Conservation (phyloP, 2,113 vertebrate species). For the Penelope pileata region DNA sequence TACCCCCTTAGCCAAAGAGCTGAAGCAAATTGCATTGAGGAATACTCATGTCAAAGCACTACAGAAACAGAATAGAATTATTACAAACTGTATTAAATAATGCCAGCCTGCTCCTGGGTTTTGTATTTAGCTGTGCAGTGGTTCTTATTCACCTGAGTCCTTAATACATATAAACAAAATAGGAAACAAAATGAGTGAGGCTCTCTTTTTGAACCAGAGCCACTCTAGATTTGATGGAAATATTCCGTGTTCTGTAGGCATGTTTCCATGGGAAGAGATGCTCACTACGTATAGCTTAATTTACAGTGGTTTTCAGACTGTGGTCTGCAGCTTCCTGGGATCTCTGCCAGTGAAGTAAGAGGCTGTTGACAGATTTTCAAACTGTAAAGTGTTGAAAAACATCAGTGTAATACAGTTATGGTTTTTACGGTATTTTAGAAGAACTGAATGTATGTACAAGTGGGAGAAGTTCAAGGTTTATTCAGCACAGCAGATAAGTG, state of each 20-base stretch:
- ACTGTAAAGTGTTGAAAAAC: background rate
- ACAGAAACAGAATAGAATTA: background rate
- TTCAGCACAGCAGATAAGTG: background rate
- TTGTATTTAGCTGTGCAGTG: background rate
- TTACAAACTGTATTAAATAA: background rate
- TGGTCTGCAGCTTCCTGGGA: background rate
- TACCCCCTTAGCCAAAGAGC: background rate
- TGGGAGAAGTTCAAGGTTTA: background rate
- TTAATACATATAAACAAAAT: accelerated
- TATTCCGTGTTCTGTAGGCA: background rate
- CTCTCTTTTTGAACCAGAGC: background rate
- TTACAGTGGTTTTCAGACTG: background rate
- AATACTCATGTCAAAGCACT: background rate
- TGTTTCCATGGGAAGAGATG: background rate
- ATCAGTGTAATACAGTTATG: background rate
- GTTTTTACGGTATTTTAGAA: background rate
- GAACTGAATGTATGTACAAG: accelerated
- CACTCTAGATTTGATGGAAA: background rate
- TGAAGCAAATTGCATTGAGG: background rate
- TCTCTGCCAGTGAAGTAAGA: background rate
- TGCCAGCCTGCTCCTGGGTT: background rate
- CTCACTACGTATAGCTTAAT: accelerated
- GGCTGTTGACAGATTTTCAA: slow-evolving; percentile 33
- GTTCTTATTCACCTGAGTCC: background rate
- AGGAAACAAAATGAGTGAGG: background rate